A percentile compares a stretch with the other conserved stretches of the same genome.
Conservation (phyloP, 2,113 vertebrate species). For the Actenoides hombroni region DNA sequence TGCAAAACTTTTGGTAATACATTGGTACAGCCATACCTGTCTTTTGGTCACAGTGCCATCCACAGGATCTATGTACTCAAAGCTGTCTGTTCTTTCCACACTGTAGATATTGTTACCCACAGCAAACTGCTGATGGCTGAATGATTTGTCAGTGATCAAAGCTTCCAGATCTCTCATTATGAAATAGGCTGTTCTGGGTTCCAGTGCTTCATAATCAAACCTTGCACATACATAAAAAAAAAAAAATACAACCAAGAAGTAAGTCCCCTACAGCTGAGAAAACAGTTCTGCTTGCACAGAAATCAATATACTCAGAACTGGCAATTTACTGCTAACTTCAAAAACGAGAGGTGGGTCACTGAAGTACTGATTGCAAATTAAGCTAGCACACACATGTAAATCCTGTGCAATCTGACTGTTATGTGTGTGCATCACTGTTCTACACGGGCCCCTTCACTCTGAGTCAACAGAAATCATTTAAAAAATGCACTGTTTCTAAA, state of each 20-base stretch:
- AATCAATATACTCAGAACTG: background rate
- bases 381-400: background rate
- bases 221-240: conserved; percentile 62
- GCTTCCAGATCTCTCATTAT: conserved; percentile 94
- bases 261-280: background rate
- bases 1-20: background rate
- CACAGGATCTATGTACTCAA: conserved; percentile 96
- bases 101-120: conserved; percentile 90
- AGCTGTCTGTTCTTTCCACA: conserved; percentile 93
- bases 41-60: conserved; percentile 94
- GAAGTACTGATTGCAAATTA: background rate
- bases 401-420: background rate
- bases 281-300: background rate
- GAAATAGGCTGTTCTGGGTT: conserved; percentile 88
- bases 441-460: background rate
- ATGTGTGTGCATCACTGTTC: background rate
- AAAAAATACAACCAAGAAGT: background rate
- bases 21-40: conserved; percentile 82
- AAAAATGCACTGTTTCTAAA: background rate
- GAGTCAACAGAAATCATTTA: background rate
- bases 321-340: background rate
- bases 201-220: conserved; percentile 97
- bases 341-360: background rate
- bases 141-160: conserved; percentile 90
- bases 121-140: conserved; percentile 93